Evolutionary conservation across 2,888 invertebrate genomes (phyloP), one percentile per base, ranked within the genome.

Genomic region (Lordiphosa andalusiaca): DNA sequence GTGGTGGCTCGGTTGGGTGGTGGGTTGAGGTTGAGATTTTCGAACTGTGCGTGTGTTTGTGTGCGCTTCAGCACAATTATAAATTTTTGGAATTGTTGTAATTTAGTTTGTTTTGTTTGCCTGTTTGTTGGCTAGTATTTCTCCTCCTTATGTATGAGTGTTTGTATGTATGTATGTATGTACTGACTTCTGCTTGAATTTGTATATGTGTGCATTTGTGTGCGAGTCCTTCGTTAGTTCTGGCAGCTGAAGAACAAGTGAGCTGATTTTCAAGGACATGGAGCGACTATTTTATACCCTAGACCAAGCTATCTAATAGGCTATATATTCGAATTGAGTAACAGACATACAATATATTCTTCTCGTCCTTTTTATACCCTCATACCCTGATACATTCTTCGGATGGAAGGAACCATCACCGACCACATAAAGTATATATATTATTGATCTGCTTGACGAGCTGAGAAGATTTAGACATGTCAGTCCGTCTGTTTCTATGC

Each of bases 71-170:
- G 81, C 72, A 84, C 80, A 84, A 84, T 84, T 84, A 85, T 84
- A 84, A 85, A 85, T 85, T 84, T 85, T 84, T 80, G 82, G 78
- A 82, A 84, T 84, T 83, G 80, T 83, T 85, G 84, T 84, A 85
- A 84, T 85, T 84, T 85, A 84, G 84, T 85, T 84, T 77, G 77
- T 80, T 81, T 78, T 84, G 82, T 82, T 84, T 84, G 84, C 82
- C 69, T 76, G 83, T 83, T 67, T 76, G 71, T 74, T 69, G 63
- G 74, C 64, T 65, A 73, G 73, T 58, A 71, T 71, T 66, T 68
- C 46, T 73, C 57, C 64, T 30, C 61, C 67, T 46, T 69, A 54
- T 68, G 49, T 59, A 21, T 59, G 23, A 40, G 48, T 55, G 39
- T 61, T 57, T 19, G 19, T 69, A 53, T 68, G 49, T 67, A 59